Percentiles rank a stretch among this genome's conserved stretches.
These are phyloP conservation scores for Diabrotica undecimpunctata DNA, from an alignment of 1,140 invertebrate species.

Conservation along the genomic window DNA sequence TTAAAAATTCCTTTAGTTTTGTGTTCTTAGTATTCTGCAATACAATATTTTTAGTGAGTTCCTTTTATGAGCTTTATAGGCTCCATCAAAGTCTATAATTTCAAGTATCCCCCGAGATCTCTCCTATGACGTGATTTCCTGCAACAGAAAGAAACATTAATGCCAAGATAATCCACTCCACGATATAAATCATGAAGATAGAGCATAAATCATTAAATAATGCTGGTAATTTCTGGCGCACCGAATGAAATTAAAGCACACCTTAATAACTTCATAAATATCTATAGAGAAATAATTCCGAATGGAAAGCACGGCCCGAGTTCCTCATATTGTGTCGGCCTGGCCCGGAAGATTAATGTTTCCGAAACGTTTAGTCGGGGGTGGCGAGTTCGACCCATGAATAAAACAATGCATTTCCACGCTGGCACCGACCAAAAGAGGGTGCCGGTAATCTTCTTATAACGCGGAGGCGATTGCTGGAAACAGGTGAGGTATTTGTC, in stretches of 20 bases:
- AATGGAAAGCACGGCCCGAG: slow-evolving; percentile 1
- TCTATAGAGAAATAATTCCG: slow-evolving; percentile 1
- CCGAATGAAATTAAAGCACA: neutral
- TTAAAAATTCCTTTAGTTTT: too few relatives aligned
- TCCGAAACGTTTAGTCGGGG: slow-evolving; percentile 1
- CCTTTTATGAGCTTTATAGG: too few relatives aligned
- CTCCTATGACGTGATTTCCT: too few relatives aligned
- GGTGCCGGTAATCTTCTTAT: neutral
- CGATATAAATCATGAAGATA: slow-evolving; percentile 1
- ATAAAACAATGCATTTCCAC: slow-evolving; percentile 1
- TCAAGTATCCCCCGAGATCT: too few relatives aligned
- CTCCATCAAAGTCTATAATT: too few relatives aligned
- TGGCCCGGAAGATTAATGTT: slow-evolving; percentile 1
- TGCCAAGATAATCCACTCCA: neutral
- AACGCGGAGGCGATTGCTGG: neutral
- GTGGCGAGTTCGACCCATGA: slow-evolving; percentile 1
- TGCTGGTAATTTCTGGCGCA: neutral
- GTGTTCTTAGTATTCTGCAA: too few relatives aligned
- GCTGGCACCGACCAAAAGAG: neutral
- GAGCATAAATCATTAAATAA: slow-evolving; percentile 3
- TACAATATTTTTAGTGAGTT: too few relatives aligned
- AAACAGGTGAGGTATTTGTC: neutral
- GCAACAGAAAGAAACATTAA: neutral
- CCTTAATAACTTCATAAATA: slow-evolving; percentile 3
- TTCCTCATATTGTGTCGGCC: slow-evolving; percentile 1